Evolutionary conservation across 2,888 invertebrate genomes (phyloP), one percentile per base, ranked within the genome.

Genomic region (Rotaria macrura): DNA sequence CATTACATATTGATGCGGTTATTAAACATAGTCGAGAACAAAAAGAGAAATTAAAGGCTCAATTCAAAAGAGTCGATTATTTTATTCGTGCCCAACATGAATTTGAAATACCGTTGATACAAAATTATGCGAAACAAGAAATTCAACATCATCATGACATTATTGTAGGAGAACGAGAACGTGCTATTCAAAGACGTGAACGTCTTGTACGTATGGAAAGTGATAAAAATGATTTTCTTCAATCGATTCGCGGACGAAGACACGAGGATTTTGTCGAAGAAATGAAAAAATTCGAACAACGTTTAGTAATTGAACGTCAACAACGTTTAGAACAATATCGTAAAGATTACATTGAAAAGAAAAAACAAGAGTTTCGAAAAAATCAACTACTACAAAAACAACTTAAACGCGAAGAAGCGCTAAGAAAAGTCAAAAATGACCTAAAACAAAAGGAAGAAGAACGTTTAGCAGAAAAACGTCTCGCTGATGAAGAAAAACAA

Each of bases 81-180:
- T 25, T 86, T 83, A 38, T 86, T 23, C 85, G 86, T 23, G 86
- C 86, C 17, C 83, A 54, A 25, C 86, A 86, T 84, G 86, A 86
- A 84, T 38, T 38, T 34, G 86, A 86, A 84, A 25, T 86, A 40
- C 57, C 55, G 25, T 25, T 85, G 29, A 47, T 86, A n/a, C n/a
- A 83, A 25, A 85, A 83, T 84, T n/a, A 47, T 29, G n/a, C 83
- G 52, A 83, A 86, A 65, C n/a, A 83, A 17, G 85, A 86, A 12
- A 23, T 34, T 3, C 25, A 83, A 47, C 34, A 34, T n/a, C 34
- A 57, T 14, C 83, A n/a, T 47, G 85, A 86, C 25, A 57, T 79
- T 52, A 40, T 55, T 47, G 55, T 57, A 34, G 47, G 38, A 23
- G 86, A 86, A 83, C 49, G 38, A 49, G 25, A 84, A 34, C 54